Percentiles rank a stretch among this genome's conserved stretches.
These are phyloP conservation scores for Netelia virgata DNA, from an alignment of 2,888 invertebrate genomes.

Conservation along the genomic window DNA sequence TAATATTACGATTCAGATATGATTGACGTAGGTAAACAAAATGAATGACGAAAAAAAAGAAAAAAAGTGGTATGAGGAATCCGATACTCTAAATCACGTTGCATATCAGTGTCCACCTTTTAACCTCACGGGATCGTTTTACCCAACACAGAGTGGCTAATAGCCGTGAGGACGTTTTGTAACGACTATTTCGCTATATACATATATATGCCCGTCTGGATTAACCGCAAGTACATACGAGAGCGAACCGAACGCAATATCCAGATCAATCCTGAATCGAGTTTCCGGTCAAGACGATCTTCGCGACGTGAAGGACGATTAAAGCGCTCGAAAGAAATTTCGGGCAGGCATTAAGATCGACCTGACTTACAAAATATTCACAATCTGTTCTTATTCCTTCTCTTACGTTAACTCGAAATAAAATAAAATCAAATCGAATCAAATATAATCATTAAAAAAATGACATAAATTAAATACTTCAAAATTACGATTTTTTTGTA, in stretches of 20 bases:
- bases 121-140: conserved; percentile 48
- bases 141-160: conserved; percentile 32
- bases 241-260: conserved; percentile 17
- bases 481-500: neutral
- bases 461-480: neutral
- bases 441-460: neutral
- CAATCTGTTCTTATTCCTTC: neutral
- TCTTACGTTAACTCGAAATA: neutral
- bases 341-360: conserved; percentile 18
- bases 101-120: conserved; percentile 35
- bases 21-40: neutral
- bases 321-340: conserved; percentile 42
- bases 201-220: neutral
- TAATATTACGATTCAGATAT: neutral
- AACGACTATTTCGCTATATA: neutral
- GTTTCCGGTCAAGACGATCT: conserved; percentile 22
- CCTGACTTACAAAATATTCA: conserved; percentile 22
- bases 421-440: neutral
- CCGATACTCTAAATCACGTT: conserved; percentile 42
- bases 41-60: neutral
- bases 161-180: neutral
- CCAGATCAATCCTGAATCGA: conserved; percentile 32
- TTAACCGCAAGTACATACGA: neutral
- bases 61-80: conserved; percentile 36
- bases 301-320: conserved; percentile 11